Percentiles rank a stretch among this genome's conserved stretches.
phyloP scores from a whole-genome alignment of 2,113 vertebrate genomes.

The Neodon shergylaensis region DNA sequence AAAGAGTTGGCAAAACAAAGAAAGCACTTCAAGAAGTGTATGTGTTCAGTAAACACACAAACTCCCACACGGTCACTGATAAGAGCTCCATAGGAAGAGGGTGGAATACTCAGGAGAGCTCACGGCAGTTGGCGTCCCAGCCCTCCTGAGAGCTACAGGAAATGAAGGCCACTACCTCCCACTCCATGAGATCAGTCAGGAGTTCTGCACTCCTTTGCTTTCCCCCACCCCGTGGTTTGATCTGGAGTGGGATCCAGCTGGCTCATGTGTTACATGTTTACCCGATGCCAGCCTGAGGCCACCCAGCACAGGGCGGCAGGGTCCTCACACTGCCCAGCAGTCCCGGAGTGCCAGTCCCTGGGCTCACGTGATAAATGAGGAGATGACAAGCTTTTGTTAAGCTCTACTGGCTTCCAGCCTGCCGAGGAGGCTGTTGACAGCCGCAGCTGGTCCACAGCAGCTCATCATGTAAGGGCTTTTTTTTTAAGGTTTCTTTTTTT shows the following conservation, averaged over 20 bases:
- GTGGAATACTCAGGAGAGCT: not conserved
- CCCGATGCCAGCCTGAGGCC: not conserved
- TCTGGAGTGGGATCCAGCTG: not conserved
- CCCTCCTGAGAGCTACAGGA: not conserved
- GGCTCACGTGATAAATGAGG: not conserved
- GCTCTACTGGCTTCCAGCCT: not conserved
- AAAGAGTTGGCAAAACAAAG: not conserved
- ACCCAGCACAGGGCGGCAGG: not conserved
- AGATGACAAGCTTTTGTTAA: not conserved
- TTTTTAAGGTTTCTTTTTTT: not conserved
- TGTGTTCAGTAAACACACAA: not conserved
- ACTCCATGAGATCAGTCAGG: not conserved
- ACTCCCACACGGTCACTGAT: fast-evolving
- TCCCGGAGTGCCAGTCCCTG: not conserved
- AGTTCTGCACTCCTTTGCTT: fast-evolving
- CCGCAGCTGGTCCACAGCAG: not conserved
- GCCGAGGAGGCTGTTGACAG: not conserved
- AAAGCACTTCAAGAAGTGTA: not conserved
- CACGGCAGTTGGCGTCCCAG: not conserved
- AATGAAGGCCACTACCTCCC: fast-evolving
- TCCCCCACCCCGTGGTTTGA: not conserved
- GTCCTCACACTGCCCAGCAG: fast-evolving
- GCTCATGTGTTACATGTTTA: fast-evolving
- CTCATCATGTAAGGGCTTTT: not conserved
- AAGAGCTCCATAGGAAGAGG: fast-evolving